A percentile compares a stretch with the other conserved stretches of the same genome.
These are phyloP conservation scores for Blastobasis lacticolella DNA, from an alignment of 2,888 invertebrate species.

Conservation along the genomic window DNA sequence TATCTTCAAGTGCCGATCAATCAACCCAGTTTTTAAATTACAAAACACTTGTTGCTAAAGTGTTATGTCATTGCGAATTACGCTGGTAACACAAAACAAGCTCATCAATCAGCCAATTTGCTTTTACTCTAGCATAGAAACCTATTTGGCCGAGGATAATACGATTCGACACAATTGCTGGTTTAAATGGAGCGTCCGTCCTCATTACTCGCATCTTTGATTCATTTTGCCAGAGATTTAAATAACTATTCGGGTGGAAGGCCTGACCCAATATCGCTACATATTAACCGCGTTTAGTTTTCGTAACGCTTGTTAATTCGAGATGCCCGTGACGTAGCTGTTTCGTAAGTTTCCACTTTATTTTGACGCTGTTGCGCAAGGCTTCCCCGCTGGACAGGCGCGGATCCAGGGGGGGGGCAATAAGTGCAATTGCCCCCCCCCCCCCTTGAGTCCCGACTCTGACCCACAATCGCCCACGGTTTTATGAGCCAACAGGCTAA, in stretches of 20 bases:
- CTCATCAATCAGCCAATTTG: no score
- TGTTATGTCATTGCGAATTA: no score
- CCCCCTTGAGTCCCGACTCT: no score
- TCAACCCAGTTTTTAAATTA: no score
- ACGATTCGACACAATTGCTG: constrained; percentile 2
- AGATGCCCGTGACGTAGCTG: constrained; percentile 35
- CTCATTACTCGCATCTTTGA: constrained; percentile 3
- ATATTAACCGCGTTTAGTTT: constrained; percentile 34
- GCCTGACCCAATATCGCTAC: constrained; percentile 27
- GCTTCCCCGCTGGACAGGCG: constrained; percentile 5
- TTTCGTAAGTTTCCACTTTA: constrained; percentile 48
- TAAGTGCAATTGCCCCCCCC: no score
- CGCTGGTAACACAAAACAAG: no score
- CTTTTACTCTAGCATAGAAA: no score
- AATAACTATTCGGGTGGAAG: constrained; percentile 26
- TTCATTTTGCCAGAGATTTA: constrained; percentile 5
- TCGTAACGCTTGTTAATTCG: constrained; percentile 44
- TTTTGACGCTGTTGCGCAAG: constrained; percentile 58
- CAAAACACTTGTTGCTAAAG: no score
- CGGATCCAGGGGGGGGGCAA: no score
- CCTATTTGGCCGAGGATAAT: neutral
- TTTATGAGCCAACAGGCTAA: no score
- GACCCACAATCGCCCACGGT: no score
- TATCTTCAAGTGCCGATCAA: no score
- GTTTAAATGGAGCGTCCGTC: constrained; percentile 4